Conservation (phyloP, 2,888 invertebrate genomes). For the Periphyllus acericola region DNA sequence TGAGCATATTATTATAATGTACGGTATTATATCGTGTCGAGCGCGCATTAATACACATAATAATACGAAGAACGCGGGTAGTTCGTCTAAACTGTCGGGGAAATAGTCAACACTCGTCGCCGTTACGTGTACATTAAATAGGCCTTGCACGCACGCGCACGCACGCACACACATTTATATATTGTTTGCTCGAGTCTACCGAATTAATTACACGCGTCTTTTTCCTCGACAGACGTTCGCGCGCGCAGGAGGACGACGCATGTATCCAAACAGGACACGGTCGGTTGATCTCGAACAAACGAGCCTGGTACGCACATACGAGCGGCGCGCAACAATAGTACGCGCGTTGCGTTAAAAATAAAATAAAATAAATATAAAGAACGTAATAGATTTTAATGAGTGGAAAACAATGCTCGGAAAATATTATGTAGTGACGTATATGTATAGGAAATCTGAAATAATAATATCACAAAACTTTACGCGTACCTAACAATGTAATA, state of each 20-base stretch:
- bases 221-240: slow-evolving; percentile 53
- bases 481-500: not conserved
- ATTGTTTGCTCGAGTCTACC: not conserved
- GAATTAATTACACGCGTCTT: slow-evolving; percentile 47
- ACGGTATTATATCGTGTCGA: not conserved
- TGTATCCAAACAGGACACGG: slow-evolving; percentile 40
- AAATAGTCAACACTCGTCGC: not conserved
- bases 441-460: slow-evolving; percentile 38
- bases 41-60: not conserved
- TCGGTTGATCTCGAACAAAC: slow-evolving; percentile 56
- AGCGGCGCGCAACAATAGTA: slow-evolving; percentile 40
- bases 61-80: too few relatives aligned
- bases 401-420: slow-evolving; percentile 54
- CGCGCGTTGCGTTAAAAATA: slow-evolving; percentile 23
- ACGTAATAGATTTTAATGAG: slow-evolving; percentile 58
- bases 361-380: not conserved
- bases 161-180: not conserved
- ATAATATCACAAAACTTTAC: not conserved
- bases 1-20: not conserved
- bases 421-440: not conserved
- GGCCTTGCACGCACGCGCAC: not conserved
- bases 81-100: not conserved
- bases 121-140: not conserved
- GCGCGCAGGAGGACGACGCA: slow-evolving; percentile 20
- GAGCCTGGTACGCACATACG: not conserved